A percentile compares a stretch with the other conserved stretches of the same genome.
These are phyloP conservation scores for Penelope pileata DNA, from an alignment of 2,113 vertebrate genomes.

Conservation along the genomic window DNA sequence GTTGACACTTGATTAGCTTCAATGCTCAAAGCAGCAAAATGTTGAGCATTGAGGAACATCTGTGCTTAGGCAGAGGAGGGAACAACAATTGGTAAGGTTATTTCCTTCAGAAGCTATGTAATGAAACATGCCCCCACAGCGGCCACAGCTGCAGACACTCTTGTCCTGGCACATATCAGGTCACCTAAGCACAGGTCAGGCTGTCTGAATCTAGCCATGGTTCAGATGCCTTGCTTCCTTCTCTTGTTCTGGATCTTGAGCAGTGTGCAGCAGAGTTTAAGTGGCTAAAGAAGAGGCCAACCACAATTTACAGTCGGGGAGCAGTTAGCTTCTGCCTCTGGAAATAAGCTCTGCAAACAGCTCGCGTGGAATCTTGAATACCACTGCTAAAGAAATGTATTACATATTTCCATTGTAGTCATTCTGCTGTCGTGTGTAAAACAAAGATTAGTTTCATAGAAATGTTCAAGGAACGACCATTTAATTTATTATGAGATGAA, in stretches of 20 bases:
- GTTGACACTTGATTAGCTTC: not conserved
- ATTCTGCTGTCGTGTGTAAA: conserved; percentile 17
- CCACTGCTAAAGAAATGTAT: not conserved
- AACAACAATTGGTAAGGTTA: not conserved
- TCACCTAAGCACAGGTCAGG: not conserved
- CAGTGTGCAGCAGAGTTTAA: not conserved
- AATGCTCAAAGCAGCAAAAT: not conserved
- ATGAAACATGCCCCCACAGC: not conserved
- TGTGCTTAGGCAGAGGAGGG: not conserved
- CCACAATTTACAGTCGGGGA: not conserved
- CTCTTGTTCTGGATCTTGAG: not conserved
- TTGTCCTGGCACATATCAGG: not conserved
- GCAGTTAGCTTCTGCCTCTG: not conserved
- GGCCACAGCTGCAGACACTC: not conserved
- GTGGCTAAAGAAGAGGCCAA: conserved; percentile 17
- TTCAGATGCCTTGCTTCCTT: not conserved
- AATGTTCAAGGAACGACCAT: not conserved
- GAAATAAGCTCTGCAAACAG: conserved; percentile 5
- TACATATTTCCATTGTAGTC: not conserved
- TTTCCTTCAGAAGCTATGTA: not conserved
- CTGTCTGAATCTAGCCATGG: not conserved
- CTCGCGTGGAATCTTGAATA: not conserved
- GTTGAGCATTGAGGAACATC: not conserved
- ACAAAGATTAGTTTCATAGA: not conserved
- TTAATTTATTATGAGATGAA: conserved; percentile 48